Percentiles rank a stretch among this genome's conserved stretches.
Conservation (phyloP, 2,888 invertebrate species). For the Apamea monoglypha region DNA sequence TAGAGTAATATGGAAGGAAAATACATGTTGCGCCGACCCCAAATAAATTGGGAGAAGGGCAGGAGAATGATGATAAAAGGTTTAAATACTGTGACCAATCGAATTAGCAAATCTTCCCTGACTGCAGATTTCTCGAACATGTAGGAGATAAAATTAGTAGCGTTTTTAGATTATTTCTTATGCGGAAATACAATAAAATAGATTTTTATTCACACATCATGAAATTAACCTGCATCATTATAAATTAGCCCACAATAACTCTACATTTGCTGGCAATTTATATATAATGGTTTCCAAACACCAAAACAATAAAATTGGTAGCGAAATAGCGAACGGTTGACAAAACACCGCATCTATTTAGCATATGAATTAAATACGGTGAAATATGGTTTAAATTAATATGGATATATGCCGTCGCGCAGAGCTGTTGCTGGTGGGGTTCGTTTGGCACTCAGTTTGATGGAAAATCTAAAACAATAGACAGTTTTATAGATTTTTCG, state of each 20-base stretch:
- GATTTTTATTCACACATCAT: neutral
- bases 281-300: slow-evolving; percentile 69
- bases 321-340: slow-evolving; percentile 80
- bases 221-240: slow-evolving; percentile 30
- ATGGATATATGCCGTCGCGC: slow-evolving; percentile 91
- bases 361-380: slow-evolving; percentile 95
- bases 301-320: slow-evolving; percentile 74
- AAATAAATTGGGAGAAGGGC: neutral
- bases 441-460: slow-evolving; percentile 64
- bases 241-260: slow-evolving; percentile 40
- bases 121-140: neutral
- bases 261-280: slow-evolving; percentile 63
- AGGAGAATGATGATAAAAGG: neutral
- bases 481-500: neutral
- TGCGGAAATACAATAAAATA: neutral
- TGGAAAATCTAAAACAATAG: neutral
- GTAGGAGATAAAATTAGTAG: neutral
- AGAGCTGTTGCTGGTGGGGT: slow-evolving; percentile 70
- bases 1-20: neutral
- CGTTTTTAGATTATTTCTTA: neutral
- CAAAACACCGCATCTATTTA: slow-evolving; percentile 92
- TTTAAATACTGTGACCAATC: neutral
- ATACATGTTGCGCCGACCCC: neutral
- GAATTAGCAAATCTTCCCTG: neutral
- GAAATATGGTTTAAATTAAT: slow-evolving; percentile 94